A percentile compares a stretch with the other conserved stretches of the same genome.
phyloP scores from a whole-genome alignment of 1,140 invertebrate species.

The Cylas formicarius region DNA sequence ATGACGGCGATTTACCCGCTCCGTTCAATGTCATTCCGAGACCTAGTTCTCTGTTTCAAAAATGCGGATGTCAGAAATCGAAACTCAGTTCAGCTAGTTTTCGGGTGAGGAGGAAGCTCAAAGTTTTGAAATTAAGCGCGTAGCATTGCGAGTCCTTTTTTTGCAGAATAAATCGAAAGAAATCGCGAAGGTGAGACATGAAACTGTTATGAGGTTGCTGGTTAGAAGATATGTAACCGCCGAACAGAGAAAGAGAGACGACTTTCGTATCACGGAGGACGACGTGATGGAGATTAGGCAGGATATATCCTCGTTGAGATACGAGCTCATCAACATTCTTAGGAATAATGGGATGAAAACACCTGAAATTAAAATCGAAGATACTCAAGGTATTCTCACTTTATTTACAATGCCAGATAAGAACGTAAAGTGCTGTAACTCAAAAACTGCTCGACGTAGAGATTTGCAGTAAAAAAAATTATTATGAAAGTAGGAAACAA shows the following conservation, averaged over 20 bases:
- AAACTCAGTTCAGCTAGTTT: constrained; percentile 53
- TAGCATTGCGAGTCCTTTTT: neutral
- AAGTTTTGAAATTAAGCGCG: neutral
- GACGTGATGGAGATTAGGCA: constrained; percentile 89
- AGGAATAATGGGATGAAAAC: constrained; percentile 62
- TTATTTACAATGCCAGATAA: too few species aligned
- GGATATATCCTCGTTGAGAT: constrained; percentile 73
- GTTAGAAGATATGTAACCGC: constrained; percentile 81
- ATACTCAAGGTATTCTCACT: constrained; percentile 25
- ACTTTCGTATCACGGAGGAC: constrained; percentile 78
- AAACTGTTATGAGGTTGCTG: constrained; percentile 68
- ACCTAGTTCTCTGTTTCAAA: constrained; percentile 57
- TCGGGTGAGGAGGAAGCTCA: constrained; percentile 44
- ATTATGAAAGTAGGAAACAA: too few species aligned
- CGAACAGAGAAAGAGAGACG: constrained; percentile 67
- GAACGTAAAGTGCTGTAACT: too few species aligned
- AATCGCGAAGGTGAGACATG: constrained; percentile 17
- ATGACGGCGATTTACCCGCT: constrained; percentile 72
- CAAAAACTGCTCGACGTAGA: too few species aligned
- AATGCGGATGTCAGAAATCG: constrained; percentile 58
- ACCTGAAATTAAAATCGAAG: constrained; percentile 22
- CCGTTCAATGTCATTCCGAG: constrained; percentile 80
- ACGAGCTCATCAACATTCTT: constrained; percentile 79
- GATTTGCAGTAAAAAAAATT: too few species aligned
- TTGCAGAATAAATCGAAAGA: constrained; percentile 25